Base-by-base conservation (phyloP, 2,888 invertebrate genomes). In the Arenicola marina region DNA sequence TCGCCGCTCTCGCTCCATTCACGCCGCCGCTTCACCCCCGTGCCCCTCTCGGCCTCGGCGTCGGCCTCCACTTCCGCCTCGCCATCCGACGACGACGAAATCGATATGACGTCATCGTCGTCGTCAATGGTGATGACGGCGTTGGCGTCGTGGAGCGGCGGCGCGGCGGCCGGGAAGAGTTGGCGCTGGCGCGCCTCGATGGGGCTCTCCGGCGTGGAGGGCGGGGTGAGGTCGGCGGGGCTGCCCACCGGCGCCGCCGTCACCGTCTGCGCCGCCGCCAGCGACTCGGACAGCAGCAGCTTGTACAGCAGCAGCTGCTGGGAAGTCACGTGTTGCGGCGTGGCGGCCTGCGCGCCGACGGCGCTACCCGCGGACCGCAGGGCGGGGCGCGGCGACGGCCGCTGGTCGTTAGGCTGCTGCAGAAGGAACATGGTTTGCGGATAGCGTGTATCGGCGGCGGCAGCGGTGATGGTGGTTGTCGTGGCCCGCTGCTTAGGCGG, bases 71-170 rank as follows among this genome's bases (percentile, higher is more conserved):
- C n/a, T n/a, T n/a, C n/a, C n/a, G n/a, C n/a, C n/a, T n/a, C n/a
- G n/a, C n/a, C n/a, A n/a, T n/a, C n/a, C n/a, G n/a, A n/a, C n/a
- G n/a, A n/a, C n/a, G 48, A 48, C 26, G 48, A 48, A n/a, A 48
- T 48, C 7, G 48, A 48, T 21, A 48, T 48, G n/a, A 48, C 48
- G 24, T 48, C 48, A 18, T 38, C 38, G 24, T 48, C 48, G 24
- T 48, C 48, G 18, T 24, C 48, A 48, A n/a, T 24, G 48, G 11
- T 38, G 38, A 38, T 38, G 38, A 15, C 38, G 11, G 18, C 11
- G 11, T 15, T 38, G 11, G 38, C 38, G 18, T 38, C 18, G 11
- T 18, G 38, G 38, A 38, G 11, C 38, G 11, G 38, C 11, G 11
- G 38, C 18, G 11, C 38, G 11, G 38, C 18, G 11, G 38, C 11